Evolutionary conservation across 2,888 invertebrate genomes (phyloP), one percentile per base, ranked within the genome.

Genomic region (Teleogryllus oceanicus): DNA sequence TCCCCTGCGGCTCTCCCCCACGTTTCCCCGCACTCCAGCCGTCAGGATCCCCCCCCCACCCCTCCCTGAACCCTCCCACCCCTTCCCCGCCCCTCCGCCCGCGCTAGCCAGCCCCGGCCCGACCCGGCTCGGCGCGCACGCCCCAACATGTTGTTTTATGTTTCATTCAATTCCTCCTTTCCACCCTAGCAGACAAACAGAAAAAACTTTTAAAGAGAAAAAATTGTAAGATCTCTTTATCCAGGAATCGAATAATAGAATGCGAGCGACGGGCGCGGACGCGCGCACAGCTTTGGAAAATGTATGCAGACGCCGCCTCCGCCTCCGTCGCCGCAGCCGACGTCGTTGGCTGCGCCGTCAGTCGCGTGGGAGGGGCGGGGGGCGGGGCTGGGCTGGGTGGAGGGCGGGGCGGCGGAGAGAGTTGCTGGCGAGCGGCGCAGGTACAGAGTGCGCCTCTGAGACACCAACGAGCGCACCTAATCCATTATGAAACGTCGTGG

Each of bases 141-240:
- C 75, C 62, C 62, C 78, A 79, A 80, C 81, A 81, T 82, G 82
- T 82, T 82, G 81, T 82, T 83, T 80, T 81, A 81, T 83, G 82
- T 82, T 81, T 83, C 82, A 80, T 80, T 79, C 79, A 74, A 80
- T 81, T 82, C 81, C 81, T 83, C 78, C 79, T 80, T 82, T 83
- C 82, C 82, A 82, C 81, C 81, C 81, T 80, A 80, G 82, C 80
- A 81, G 81, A 78, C 74, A 81, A 82, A 80, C 80, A 82, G 80
- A 82, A 81, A 82, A 80, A 80, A 81, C 80, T 75, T 80, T 80
- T 77, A 49, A 78, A 50, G 77, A 79, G 79, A 80, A 75, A 80
- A 81, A 80, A 82, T 81, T 77, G 79, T 75, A 79, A 76, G 79
- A 80, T 80, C 79, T 76, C 79, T 77, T 82, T 82, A 80, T 80